Conservation (phyloP, 2,113 vertebrate genomes). For the Strix aluco region DNA sequence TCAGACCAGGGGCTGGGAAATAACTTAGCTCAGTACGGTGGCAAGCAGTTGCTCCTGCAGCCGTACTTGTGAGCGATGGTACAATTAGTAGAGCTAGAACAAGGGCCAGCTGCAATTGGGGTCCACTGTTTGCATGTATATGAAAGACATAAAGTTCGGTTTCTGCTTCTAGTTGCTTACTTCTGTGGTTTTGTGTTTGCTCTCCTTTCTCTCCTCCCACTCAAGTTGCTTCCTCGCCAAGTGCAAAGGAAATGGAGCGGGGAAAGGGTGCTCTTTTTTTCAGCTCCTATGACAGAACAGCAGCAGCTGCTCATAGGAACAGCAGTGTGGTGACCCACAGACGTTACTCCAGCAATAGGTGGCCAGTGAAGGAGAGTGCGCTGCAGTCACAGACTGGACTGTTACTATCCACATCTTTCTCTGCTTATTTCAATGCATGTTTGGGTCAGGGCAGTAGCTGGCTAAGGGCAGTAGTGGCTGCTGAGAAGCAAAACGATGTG, state of each 20-base stretch:
- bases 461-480: not conserved
- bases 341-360: not conserved
- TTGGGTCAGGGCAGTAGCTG: not conserved
- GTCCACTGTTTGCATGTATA: fast-evolving
- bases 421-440: not conserved
- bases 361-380: not conserved
- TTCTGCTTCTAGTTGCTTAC: not conserved
- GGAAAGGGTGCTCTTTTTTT: not conserved
- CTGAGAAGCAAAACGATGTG: not conserved
- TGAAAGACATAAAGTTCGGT: not conserved
- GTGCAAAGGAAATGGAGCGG: not conserved
- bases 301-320: not conserved
- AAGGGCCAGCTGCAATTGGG: not conserved
- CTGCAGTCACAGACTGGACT: not conserved
- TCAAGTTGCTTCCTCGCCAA: not conserved
- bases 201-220: constrained; percentile 6
- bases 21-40: not conserved
- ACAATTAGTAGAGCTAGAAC: not conserved
- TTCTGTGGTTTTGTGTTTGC: not conserved
- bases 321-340: not conserved
- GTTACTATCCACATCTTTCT: not conserved
- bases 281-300: not conserved
- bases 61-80: fast-evolving
- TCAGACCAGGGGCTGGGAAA: not conserved
- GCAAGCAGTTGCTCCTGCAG: not conserved